Base-by-base conservation (phyloP, 2,797 vertebrate species). In the Fratercula arctica region DNA sequence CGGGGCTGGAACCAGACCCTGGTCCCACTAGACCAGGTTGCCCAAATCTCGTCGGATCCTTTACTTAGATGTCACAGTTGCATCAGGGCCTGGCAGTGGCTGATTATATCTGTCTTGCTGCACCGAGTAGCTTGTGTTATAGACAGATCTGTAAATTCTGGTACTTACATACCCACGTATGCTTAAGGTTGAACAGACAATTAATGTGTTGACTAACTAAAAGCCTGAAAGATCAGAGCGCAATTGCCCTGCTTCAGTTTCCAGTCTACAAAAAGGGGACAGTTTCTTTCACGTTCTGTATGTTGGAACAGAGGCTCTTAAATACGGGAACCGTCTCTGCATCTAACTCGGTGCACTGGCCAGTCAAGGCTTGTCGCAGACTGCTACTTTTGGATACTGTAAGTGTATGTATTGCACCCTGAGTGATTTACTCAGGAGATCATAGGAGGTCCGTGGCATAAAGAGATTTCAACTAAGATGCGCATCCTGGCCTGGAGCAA, bases 331-430 rank as follows among this genome's bases (percentile, higher is more conserved):
- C 51, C 37, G 7, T 2, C 41, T 37, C n/a, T 13, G 56, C 3
- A 0, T 4, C 68, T 25, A 10, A 19, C 3, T 2, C 12, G 6
- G 39, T 3, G 35, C 1, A 10, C 5, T 10, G n/a, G 16, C 10
- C 31, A 24, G 9, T 4, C 33, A 23, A 18, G n/a, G 18, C 43
- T 81, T 25, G 61, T 85, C 1, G 0, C 37, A 31, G 20, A 2
- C 35, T 26, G 29, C 21, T 51, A 0, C 16, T n/a, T 39, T 60
- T 28, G 16, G 33, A 8, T 21, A 7, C 39, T 61, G 45, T 11
- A 28, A 31, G 33, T 11, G 35, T 6, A 31, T 5, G 6, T 13
- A 17, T 73, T 46, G 51, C 37, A 61, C 11, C 29, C 48, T 3
- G 43, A 74, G 31, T 7, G 29, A 50, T 41, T 78, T 37, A 9